Percentiles rank a stretch among this genome's conserved stretches.
Evolutionary conservation across 2,797 vertebrate species (phyloP).

Genomic region (Oreochromis grahami): DNA sequence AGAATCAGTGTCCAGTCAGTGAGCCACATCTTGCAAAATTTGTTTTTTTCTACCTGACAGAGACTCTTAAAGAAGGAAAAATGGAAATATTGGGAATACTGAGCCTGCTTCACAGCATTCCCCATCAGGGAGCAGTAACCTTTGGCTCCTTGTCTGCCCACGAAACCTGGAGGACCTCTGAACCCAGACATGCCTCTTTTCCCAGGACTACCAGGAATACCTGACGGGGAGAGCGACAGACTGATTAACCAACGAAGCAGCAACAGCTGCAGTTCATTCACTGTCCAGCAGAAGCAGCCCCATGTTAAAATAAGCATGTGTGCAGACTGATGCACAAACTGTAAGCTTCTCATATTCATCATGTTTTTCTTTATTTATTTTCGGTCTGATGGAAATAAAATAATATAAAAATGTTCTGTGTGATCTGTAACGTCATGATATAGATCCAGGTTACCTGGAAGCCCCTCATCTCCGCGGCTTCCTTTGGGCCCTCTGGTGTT

Average conservation of each 20-base stretch:
- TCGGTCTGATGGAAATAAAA: background rate
- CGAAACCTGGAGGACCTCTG: conserved; percentile 55
- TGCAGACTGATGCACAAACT: background rate
- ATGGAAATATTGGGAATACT: background rate
- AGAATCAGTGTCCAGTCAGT: background rate
- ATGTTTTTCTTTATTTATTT: background rate
- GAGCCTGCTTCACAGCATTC: background rate
- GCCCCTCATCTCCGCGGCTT: conserved; percentile 58
- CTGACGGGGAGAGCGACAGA: conserved; percentile 5
- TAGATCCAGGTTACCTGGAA: conserved; percentile 48
- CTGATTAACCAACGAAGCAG: background rate
- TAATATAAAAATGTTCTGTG: background rate
- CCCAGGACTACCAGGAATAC: conserved; percentile 58
- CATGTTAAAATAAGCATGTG: background rate
- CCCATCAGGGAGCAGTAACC: conserved; percentile 46
- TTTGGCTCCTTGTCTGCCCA: conserved; percentile 63
- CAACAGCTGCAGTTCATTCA: background rate
- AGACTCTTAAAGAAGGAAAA: background rate
- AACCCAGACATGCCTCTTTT: conserved; percentile 51
- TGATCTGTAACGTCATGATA: background rate
- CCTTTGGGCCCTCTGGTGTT: conserved; percentile 58
- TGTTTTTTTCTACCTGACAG: background rate
- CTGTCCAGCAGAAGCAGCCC: background rate
- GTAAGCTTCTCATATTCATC: background rate
- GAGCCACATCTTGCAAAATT: background rate